Evolutionary conservation across 92 coral and sea anemone species (phyloP), one percentile per base, ranked within the genome.

Genomic region (Zoanthus sansibaricus): DNA sequence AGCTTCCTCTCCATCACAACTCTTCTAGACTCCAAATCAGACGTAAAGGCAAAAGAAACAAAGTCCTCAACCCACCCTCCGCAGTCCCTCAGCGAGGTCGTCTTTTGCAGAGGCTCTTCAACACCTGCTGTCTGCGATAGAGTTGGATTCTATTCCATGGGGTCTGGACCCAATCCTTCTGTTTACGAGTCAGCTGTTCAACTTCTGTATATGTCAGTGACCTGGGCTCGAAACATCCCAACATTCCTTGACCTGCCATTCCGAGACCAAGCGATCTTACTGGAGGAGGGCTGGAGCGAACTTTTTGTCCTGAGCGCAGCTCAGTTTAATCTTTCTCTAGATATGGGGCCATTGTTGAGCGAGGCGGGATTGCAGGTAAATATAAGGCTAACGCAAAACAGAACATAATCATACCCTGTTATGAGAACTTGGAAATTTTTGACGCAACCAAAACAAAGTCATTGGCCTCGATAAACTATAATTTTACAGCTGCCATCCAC

Each of bases 241-340:
- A 97, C 96, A 72, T 97, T 97, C 77, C 88, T 97, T 73, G 98
- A 95, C 49, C 94, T 97, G n/a, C 99, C 99, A 62, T 97, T 97
- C 83, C 97, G 99, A 10, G 99, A 97, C 83, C 99, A 97, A 82
- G 99, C 99, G 2, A 97, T 97, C 80, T 84, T 97, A 88, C 89
- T 97, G 48, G 99, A 97, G 90, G 99, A 97, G 82, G 97, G 98
- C 56, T 97, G 99, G 99, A 97, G 99, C 89, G 99, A 97, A 92
- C 88, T 97, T 90, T 97, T 97, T 84, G 95, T 97, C 9, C 85
- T 97, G 48, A 97, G 98, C 72, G 92, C 98, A 15, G 98, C 98
- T 54, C 98, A 97, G 93, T 95, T 90, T 82, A 95, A 95, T 79
- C 92, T 95, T 37, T 96, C 99, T 11, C 88, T 95, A 10, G 99